Evolutionary conservation across 2,113 vertebrate genomes (phyloP).

Genomic region (Conger conger): DNA sequence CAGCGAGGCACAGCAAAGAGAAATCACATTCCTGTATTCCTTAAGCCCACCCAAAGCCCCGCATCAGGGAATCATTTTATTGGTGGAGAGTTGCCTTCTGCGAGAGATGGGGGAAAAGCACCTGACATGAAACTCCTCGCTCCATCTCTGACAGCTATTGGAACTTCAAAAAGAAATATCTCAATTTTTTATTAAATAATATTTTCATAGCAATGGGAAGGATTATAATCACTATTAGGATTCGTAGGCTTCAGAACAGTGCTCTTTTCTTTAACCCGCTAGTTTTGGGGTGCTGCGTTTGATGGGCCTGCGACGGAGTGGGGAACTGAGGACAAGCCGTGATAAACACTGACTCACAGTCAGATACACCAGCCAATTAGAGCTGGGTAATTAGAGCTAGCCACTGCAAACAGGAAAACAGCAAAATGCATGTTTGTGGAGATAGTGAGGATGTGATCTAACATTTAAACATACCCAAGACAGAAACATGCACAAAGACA

Average conservation of each 20-base stretch:
- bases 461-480: no score
- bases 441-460: no score
- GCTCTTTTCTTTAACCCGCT: neutral
- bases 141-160: neutral
- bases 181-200: neutral
- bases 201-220: neutral
- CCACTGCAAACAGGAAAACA: no score
- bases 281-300: neutral
- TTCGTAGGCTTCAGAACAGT: neutral
- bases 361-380: no score
- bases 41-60: neutral
- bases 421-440: no score
- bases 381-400: no score
- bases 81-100: neutral
- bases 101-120: neutral
- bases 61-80: neutral
- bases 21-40: neutral
- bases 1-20: neutral
- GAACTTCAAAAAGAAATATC: neutral
- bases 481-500: no score
- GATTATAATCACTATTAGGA: neutral
- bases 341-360: neutral
- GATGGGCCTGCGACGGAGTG: no score
- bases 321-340: no score
- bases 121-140: neutral